Base-by-base conservation (phyloP, 2,113 vertebrate species). In the Rhea americana region DNA sequence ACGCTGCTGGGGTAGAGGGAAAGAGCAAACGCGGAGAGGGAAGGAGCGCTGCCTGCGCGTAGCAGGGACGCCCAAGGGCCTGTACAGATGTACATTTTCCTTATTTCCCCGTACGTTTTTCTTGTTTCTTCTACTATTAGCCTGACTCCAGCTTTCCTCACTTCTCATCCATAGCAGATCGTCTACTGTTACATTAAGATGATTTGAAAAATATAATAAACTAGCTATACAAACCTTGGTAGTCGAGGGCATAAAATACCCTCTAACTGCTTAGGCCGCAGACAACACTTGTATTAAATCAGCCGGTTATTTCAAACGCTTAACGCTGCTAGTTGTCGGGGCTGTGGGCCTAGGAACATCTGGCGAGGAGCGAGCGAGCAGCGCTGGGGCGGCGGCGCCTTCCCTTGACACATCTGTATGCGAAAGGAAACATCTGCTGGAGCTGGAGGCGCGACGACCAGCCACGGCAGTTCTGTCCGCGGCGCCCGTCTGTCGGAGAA, bases 121-220 rank as follows among this genome's bases (percentile, higher is more conserved):
- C 25, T 78, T 56, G 12, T 85, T 85, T 70, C 82, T 90, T 71
- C 65, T 43, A 65, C 6, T 43, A 15, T 22, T 3, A 12, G 5
- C 6, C 51, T 21, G 59, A 88, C 50, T 50, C 41, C 53, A 62
- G 75, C 82, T 83, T 80, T 45, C 41, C 21, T 83, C 63, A 71
- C 85, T 82, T 75, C 80, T 37, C 76, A 68, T 67, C 48, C 4
- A 65, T 4, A 89, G 62, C 61, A 87, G 79, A 87, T 79, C 63
- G 47, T 91, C 25, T 66, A 25, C 72, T 50, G 43, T 59, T 91
- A 58, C n/a, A 45, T 82, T 59, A 88, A 91, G 76, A 65, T 65
- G 87, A 63, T 76, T 94, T 86, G 86, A 86, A 88, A 93, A 83
- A 74, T 81, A 25, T 72, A 83, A 86, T 83, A 84, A 88, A 90